Evolutionary conservation across 2,797 vertebrate genomes (phyloP).

Genomic region (Gambusia yucatana): DNA sequence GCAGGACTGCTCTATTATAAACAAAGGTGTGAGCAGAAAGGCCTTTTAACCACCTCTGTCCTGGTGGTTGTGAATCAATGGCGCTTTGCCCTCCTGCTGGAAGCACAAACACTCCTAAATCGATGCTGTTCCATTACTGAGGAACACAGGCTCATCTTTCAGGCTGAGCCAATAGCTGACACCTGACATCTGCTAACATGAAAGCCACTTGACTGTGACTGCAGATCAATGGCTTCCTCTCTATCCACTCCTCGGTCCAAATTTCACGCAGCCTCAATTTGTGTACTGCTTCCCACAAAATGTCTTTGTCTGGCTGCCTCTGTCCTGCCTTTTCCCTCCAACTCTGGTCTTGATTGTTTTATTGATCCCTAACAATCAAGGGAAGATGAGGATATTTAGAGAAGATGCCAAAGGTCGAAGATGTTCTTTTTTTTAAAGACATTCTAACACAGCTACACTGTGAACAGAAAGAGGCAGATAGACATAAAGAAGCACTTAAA

Average conservation of each 20-base stretch:
- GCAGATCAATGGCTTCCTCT: slow-evolving; percentile 63
- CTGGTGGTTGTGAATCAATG: slow-evolving; percentile 75
- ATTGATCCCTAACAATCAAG: slow-evolving; percentile 60
- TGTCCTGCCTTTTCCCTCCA: slow-evolving; percentile 18
- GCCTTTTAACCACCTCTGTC: slow-evolving; percentile 70
- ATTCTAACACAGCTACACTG: slow-evolving; percentile 29
- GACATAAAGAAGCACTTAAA: slow-evolving; percentile 58
- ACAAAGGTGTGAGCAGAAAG: slow-evolving; percentile 61
- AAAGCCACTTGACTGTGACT: slow-evolving; percentile 75
- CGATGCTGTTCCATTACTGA: slow-evolving; percentile 76
- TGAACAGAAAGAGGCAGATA: slow-evolving; percentile 46
- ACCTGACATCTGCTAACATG: slow-evolving; percentile 82
- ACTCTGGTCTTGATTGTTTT: slow-evolving; percentile 56
- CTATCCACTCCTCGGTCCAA: slow-evolving; percentile 24
- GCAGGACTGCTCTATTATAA: slow-evolving; percentile 44
- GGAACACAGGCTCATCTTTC: slow-evolving; percentile 78
- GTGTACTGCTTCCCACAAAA: slow-evolving; percentile 39
- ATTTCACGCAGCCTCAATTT: slow-evolving; percentile 56
- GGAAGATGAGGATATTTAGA: slow-evolving; percentile 49
- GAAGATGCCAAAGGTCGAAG: slow-evolving; percentile 36
- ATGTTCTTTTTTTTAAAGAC: slow-evolving; percentile 22
- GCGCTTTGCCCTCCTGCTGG: slow-evolving; percentile 58
- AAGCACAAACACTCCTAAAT: slow-evolving; percentile 74
- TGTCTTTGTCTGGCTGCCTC: slow-evolving; percentile 51
- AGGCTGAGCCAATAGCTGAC: slow-evolving; percentile 71